Percentiles rank a stretch among this genome's conserved stretches.
Conservation (phyloP, 1,140 invertebrate species). For the Drosophila nikananu region DNA sequence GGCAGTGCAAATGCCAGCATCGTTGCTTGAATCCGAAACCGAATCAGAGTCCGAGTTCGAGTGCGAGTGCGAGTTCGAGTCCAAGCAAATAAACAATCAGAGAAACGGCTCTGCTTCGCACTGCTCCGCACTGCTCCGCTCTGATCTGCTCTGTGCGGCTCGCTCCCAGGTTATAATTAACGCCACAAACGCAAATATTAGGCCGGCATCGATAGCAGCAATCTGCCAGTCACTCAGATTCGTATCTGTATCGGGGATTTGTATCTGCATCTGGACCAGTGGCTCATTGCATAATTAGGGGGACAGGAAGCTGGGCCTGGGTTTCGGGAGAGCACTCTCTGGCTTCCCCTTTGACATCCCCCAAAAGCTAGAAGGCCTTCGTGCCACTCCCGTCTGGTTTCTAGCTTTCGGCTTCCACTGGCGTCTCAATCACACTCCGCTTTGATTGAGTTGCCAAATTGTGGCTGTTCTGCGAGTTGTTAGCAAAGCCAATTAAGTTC, state of each 20-base stretch:
- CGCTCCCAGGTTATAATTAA: slow-evolving; percentile 65
- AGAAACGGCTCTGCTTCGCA: slow-evolving; percentile 62
- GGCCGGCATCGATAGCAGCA: slow-evolving; percentile 63
- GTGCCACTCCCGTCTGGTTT: slow-evolving; percentile 14
- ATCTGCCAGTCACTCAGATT: slow-evolving; percentile 49
- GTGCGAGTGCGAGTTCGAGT: slow-evolving; percentile 14
- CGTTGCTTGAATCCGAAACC: slow-evolving; percentile 18
- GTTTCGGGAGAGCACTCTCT: neutral
- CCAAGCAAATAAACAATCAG: slow-evolving; percentile 80
- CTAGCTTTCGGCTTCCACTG: slow-evolving; percentile 7
- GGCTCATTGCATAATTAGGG: slow-evolving; percentile 36
- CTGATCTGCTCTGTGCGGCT: slow-evolving; percentile 5
- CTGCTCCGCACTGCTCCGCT: slow-evolving; percentile 26
- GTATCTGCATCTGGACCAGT: slow-evolving; percentile 22
- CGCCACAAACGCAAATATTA: slow-evolving; percentile 84
- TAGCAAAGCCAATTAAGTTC: slow-evolving; percentile 73
- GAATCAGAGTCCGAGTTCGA: slow-evolving; percentile 21
- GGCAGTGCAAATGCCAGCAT: slow-evolving; percentile 56
- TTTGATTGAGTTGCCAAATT: slow-evolving; percentile 60
- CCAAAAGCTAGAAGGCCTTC: neutral
- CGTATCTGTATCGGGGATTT: slow-evolving; percentile 15
- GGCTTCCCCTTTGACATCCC: neutral
- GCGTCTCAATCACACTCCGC: slow-evolving; percentile 29
- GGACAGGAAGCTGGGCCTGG: neutral
- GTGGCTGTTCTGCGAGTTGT: slow-evolving; percentile 48